Conservation (phyloP, 2,113 vertebrate genomes). For the Nannospalax galili region DNA sequence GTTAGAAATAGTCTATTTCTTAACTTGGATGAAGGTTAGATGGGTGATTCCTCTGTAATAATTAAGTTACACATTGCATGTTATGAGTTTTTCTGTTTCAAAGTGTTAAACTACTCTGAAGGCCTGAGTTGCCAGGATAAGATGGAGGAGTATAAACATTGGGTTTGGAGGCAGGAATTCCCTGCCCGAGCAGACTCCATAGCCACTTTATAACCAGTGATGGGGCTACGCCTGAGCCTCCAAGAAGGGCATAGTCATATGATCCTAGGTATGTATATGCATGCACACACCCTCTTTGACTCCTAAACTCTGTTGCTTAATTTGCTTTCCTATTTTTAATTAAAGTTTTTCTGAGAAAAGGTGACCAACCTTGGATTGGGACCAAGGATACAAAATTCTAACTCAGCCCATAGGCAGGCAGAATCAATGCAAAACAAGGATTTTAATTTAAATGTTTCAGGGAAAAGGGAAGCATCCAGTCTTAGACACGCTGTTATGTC, state of each 20-base stretch:
- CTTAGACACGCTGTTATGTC: background rate
- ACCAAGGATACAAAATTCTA: slow-evolving; percentile 30
- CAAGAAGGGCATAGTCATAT: background rate
- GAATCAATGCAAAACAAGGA: slow-evolving; percentile 2
- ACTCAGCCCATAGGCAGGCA: background rate
- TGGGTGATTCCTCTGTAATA: background rate
- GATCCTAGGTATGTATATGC: background rate
- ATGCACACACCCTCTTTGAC: background rate
- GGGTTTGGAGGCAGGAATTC: background rate
- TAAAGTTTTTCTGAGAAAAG: background rate
- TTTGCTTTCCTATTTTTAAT: slow-evolving; percentile 3
- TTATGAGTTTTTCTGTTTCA: background rate
- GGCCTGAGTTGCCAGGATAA: background rate
- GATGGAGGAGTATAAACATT: background rate
- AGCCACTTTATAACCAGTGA: background rate
- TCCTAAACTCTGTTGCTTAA: background rate
- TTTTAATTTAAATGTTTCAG: slow-evolving; percentile 31
- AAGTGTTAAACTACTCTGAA: background rate
- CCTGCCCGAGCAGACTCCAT: background rate
- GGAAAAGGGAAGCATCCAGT: background rate
- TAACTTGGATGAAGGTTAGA: background rate
- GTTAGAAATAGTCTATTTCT: background rate
- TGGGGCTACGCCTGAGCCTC: background rate
- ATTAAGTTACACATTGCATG: background rate
- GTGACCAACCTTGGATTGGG: background rate